Conservation (phyloP, 2,797 vertebrate genomes). For the Rhabdomys pumilio region DNA sequence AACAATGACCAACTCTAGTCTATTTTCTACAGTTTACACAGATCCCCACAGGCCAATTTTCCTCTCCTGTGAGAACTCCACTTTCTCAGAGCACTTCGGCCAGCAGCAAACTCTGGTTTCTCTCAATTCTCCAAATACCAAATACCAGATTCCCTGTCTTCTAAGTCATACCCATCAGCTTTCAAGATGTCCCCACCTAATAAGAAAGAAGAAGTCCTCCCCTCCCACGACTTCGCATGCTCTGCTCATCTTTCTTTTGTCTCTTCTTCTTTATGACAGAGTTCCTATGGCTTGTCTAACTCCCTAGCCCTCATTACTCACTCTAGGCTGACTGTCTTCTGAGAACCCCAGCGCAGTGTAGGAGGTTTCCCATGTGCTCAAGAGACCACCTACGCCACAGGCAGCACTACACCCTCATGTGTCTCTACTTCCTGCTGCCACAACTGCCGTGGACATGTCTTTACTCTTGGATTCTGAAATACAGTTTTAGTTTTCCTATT, state of each 20-base stretch:
- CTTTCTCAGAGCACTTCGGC: neutral
- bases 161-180: neutral
- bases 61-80: accelerated
- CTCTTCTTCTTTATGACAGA: neutral
- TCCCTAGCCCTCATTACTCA: neutral
- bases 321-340: neutral
- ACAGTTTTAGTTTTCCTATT: neutral
- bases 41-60: neutral
- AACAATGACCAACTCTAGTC: neutral
- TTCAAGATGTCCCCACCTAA: neutral
- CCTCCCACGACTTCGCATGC: neutral
- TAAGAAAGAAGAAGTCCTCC: neutral
- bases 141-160: neutral
- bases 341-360: neutral
- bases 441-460: no score
- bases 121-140: no score
- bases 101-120: neutral
- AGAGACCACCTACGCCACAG: neutral
- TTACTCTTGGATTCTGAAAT: neutral
- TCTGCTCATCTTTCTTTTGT: neutral
- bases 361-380: neutral
- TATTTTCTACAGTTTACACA: neutral
- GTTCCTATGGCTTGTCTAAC: neutral
- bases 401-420: neutral
- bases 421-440: neutral